Conservation (phyloP, 2,888 invertebrate species). For the Leucophora obtusa region DNA sequence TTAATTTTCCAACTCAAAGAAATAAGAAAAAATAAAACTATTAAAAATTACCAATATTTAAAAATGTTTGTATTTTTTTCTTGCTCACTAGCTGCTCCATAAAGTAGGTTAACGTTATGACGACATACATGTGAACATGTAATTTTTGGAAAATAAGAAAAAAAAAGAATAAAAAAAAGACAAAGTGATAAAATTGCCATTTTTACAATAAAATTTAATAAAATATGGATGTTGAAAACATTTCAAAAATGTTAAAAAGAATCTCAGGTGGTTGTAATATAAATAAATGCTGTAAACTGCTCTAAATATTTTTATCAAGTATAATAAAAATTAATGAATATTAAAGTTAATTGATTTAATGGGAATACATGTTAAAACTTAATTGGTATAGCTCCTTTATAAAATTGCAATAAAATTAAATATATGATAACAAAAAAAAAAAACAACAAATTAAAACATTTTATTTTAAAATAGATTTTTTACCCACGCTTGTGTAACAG, state of each 20-base stretch:
- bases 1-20: slow-evolving; percentile 24
- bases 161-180: slow-evolving; percentile 26
- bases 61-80: slow-evolving; percentile 6
- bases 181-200: slow-evolving; percentile 48
- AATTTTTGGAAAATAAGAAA: slow-evolving; percentile 37
- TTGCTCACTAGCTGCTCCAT: slow-evolving; percentile 7
- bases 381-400: no score
- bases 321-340: no score
- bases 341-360: no score
- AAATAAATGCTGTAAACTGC: no score
- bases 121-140: slow-evolving; percentile 59
- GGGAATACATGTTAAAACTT: no score
- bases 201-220: slow-evolving; percentile 32
- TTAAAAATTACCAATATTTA: slow-evolving; percentile 18
- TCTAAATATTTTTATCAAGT: no score
- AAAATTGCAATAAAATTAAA: no score
- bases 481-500: no score
- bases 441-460: no score
- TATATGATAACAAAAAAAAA: no score
- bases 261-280: neutral
- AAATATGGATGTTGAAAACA: slow-evolving; percentile 4
- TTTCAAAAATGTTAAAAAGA: neutral
- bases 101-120: slow-evolving; percentile 61
- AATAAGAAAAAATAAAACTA: slow-evolving; percentile 11
- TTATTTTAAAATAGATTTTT: no score